A percentile compares a stretch with the other conserved stretches of the same genome.
Conservation (phyloP, 2,797 vertebrate species). For the Smutsia gigantea region DNA sequence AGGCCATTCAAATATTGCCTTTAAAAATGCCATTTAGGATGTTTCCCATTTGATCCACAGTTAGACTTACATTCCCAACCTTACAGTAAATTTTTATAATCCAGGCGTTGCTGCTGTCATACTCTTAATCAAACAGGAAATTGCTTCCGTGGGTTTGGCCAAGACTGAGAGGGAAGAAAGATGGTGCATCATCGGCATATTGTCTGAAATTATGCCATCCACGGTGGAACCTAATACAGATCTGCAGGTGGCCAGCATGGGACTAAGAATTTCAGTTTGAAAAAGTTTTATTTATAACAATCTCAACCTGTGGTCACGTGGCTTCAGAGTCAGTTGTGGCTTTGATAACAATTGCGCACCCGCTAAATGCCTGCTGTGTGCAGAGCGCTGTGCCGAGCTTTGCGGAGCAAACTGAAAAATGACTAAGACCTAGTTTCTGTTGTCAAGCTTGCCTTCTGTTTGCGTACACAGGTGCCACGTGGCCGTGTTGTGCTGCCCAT, state of each 20-base stretch:
- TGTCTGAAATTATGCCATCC: constrained; percentile 66
- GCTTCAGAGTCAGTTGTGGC: not conserved
- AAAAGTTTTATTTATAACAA: not conserved
- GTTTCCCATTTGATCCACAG: constrained; percentile 42
- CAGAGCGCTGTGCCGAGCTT: not conserved
- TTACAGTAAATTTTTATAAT: constrained; percentile 64
- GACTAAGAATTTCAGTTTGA: constrained; percentile 39
- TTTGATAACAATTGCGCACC: not conserved
- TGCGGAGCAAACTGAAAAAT: not conserved
- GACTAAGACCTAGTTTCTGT: not conserved
- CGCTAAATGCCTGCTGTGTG: not conserved
- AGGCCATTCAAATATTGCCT: not conserved
- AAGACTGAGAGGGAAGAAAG: constrained; percentile 71
- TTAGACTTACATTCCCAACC: constrained; percentile 24
- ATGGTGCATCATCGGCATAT: constrained; percentile 52
- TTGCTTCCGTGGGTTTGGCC: constrained; percentile 76
- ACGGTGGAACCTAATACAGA: constrained; percentile 51
- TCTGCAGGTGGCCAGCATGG: not conserved
- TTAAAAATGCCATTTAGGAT: not conserved
- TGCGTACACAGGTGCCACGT: not conserved
- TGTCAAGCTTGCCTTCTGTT: not conserved
- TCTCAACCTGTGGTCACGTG: not conserved
- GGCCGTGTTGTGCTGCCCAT: accelerated
- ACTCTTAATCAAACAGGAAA: constrained; percentile 82
- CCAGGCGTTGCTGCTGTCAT: constrained; percentile 34